These are phyloP conservation scores for Mesembrinibis cayennensis DNA, from an alignment of 2,113 vertebrate genomes.

Conservation along the genomic window DNA sequence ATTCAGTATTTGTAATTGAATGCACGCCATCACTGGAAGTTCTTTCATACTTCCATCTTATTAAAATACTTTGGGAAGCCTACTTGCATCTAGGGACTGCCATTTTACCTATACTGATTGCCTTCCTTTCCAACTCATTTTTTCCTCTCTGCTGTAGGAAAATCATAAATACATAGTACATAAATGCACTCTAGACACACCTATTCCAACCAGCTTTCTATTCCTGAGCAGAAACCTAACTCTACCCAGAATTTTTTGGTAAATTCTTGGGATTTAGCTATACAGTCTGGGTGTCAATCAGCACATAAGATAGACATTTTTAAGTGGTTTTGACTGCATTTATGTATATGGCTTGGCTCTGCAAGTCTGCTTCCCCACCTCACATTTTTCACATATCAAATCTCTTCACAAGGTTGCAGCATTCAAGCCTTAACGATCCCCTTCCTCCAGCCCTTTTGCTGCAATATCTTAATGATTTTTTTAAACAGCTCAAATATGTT, in stretches of 20 bases:
- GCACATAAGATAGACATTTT: accelerated
- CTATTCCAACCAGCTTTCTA: neutral
- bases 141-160: neutral
- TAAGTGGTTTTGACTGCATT: neutral
- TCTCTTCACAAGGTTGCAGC: neutral
- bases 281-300: neutral
- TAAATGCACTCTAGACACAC: neutral
- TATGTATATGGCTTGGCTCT: neutral
- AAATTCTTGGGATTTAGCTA: neutral
- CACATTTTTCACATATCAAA: neutral
- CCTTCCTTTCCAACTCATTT: neutral
- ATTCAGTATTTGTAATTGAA: neutral
- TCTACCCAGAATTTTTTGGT: neutral
- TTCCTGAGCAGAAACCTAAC: neutral
- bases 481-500: neutral
- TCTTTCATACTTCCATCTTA: neutral
- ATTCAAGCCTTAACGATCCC: neutral
- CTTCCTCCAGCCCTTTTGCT: neutral
- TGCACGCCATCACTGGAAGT: accelerated
- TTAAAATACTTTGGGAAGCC: neutral
- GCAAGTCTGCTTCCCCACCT: neutral
- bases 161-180: neutral
- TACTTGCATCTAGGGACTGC: neutral
- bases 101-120: neutral
- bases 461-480: neutral